A percentile compares a stretch with the other conserved stretches of the same genome.
These are phyloP conservation scores for Cololabis saira DNA, from an alignment of 2,113 vertebrate genomes.

Conservation along the genomic window DNA sequence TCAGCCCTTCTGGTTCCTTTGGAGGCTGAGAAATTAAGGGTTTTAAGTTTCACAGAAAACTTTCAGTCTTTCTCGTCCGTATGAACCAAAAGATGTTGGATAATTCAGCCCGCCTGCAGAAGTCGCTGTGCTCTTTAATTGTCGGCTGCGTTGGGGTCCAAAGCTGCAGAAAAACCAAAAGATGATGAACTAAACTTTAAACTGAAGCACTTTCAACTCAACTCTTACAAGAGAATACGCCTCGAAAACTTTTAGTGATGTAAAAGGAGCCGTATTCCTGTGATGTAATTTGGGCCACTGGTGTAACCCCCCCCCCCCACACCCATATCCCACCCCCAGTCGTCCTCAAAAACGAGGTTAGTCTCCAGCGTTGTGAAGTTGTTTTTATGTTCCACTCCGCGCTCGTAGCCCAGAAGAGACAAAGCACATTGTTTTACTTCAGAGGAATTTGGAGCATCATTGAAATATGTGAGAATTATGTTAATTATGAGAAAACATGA, in stretches of 20 bases:
- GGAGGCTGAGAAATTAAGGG: no score
- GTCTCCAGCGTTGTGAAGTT: constrained; percentile 62
- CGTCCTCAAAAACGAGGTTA: constrained; percentile 58
- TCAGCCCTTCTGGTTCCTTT: no score
- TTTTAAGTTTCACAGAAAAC: no score
- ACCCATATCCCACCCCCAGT: no score
- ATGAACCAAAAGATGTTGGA: constrained; percentile 16
- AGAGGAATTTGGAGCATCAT: constrained; percentile 63
- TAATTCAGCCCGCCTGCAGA: not conserved
- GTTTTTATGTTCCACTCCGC: constrained; percentile 65
- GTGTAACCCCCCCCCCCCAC: constrained; percentile 60
- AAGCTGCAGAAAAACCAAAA: constrained; percentile 34
- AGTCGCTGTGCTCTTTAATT: constrained; percentile 17
- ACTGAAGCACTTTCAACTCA: constrained; percentile 31
- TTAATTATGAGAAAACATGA: constrained; percentile 73
- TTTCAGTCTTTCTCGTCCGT: not conserved
- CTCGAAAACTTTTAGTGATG: constrained; percentile 66
- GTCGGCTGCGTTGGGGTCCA: constrained; percentile 18
- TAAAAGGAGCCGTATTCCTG: constrained; percentile 64
- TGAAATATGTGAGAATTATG: constrained; percentile 73
- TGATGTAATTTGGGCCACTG: constrained; percentile 75
- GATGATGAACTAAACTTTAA: constrained; percentile 48
- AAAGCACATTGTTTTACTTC: constrained; percentile 70
- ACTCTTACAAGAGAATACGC: constrained; percentile 45
- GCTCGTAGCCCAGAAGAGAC: constrained; percentile 68